phyloP scores from a whole-genome alignment of 1,140 invertebrate genomes.

The Rhynchophorus ferrugineus region DNA sequence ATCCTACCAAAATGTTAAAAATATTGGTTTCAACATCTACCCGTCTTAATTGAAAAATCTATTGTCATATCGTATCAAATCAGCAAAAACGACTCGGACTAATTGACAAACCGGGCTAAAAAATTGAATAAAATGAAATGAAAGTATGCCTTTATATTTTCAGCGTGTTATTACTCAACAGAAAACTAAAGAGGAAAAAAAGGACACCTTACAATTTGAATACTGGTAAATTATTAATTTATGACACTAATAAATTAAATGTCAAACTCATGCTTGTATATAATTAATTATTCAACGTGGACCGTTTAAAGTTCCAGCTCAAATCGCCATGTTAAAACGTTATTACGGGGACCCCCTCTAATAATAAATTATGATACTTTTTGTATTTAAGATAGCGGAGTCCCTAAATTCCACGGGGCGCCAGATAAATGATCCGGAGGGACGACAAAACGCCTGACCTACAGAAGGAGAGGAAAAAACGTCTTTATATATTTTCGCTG shows the following conservation, averaged over 20 bases:
- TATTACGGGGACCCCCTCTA: conserved; percentile 22
- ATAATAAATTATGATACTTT: conserved; percentile 23
- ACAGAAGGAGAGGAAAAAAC: conserved; percentile 9
- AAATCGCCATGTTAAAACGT: conserved; percentile 25
- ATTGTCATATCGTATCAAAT: too few relatives aligned
- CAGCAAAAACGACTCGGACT: too few relatives aligned
- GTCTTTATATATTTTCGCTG: conserved; percentile 8
- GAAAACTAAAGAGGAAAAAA: conserved; percentile 12
- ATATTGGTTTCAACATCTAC: too few relatives aligned
- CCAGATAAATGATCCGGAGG: conserved; percentile 14
- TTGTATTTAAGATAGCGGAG: conserved; percentile 21
- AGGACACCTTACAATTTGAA: conserved; percentile 16
- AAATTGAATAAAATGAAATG: too few relatives aligned
- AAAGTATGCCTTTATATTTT: too few relatives aligned
- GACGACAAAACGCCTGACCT: conserved; percentile 14
- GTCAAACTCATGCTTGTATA: conserved; percentile 23
- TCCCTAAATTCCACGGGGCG: conserved; percentile 16
- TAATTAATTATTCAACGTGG: conserved; percentile 24
- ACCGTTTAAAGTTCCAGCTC: conserved; percentile 23
- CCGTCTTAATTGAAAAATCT: too few relatives aligned
- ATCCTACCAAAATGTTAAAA: too few relatives aligned
- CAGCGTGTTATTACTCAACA: too few relatives aligned
- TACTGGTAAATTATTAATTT: conserved; percentile 28
- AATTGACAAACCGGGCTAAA: too few relatives aligned
- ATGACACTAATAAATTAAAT: conserved; percentile 26